Evolutionary conservation across 2,797 vertebrate species (phyloP), one percentile per base, ranked within the genome.

Genomic region (Pantherophis vulpinus): DNA sequence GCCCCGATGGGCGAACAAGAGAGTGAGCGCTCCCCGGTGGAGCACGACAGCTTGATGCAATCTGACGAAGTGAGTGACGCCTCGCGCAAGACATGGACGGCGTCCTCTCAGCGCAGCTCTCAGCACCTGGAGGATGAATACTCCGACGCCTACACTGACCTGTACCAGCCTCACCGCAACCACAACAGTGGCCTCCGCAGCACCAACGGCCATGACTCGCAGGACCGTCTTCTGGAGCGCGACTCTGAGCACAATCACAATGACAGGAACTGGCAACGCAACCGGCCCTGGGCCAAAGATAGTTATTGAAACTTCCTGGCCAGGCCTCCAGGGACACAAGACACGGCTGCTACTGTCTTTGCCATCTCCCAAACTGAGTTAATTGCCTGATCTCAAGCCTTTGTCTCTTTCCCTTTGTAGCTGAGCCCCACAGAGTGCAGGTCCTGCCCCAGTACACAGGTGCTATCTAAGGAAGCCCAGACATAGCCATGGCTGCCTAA

Each of bases 31-130:
- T 99, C 98, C 5, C 98, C 99, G 2, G 95, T 99, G 93, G 99
- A 99, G 97, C 98, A 98, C 94, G 99, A 99, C 98, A 99, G 99
- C 97, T 97, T 99, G 94, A 99, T 99, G 99, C 99, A 98, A 0
- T 99, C 99, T 0, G 99, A 99, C 0, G 99, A 99, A 95, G 98
- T 98, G 55, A 99, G 99, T 37, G 99, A 99, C 96, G 98, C 98
- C 86, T 98, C 99, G 79, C 99, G 98, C 95, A 98, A 98, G 93
- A 98, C 98, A 55, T 98, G 97, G 98, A 97, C 97, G 0, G 98
- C 97, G 2, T 91, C 97, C 0, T 98, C 98, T 2, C 98, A 97
- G 94, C 97, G 98, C 16, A 98, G 98, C 97, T 98, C 98, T 32
- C 97, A 97, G 95, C 98, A 98, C 95, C 96, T 98, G 96, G 98